Evolutionary conservation across 2,888 invertebrate genomes (phyloP), one percentile per base, ranked within the genome.

Genomic region (Noctuana brunneofusca): DNA sequence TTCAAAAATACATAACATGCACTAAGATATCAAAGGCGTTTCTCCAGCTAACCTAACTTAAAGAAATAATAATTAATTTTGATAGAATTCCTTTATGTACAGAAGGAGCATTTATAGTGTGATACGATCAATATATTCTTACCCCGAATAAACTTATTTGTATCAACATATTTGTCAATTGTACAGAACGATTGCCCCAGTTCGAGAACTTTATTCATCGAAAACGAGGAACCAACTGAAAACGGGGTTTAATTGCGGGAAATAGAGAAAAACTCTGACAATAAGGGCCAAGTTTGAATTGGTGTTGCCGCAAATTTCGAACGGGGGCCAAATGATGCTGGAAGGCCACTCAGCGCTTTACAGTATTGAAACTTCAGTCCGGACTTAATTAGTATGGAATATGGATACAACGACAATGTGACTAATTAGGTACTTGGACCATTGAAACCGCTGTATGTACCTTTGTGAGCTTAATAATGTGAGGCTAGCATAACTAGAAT

Each of bases 231-330:
- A 53, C 35, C 60, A 24, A 55, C 54, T 49, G 38, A 57, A 48
- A 48, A 9, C 43, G 12, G 27, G 48, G 54, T 55, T 49, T 62
- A 62, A 55, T 62, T 62, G 54, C 55, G 38, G 27, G 22, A 56
- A 62, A 49, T 30, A 50, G 62, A 62, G 49, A 62, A 60, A 60
- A 62, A 56, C 41, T 50, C 62, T 24, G 41, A 62, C 49, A 62
- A 62, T 56, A 50, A 50, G 62, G 54, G 48, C 38, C 49, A 62
- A 62, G 41, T 62, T 62, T 55, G 55, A 62, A 62, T 62, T 49
- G 55, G 49, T 62, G 49, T 62, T 62, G 35, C 18, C 9, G 30
- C 20, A 22, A 53, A 62, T 49, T 50, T 56, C 38, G 9, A 56
- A 50, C 30, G 49, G 30, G 30, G 12, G 55, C 49, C 62, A 62